Evolutionary conservation across 1,140 invertebrate genomes (phyloP).

Genomic region (Drosophila pruinosa): DNA sequence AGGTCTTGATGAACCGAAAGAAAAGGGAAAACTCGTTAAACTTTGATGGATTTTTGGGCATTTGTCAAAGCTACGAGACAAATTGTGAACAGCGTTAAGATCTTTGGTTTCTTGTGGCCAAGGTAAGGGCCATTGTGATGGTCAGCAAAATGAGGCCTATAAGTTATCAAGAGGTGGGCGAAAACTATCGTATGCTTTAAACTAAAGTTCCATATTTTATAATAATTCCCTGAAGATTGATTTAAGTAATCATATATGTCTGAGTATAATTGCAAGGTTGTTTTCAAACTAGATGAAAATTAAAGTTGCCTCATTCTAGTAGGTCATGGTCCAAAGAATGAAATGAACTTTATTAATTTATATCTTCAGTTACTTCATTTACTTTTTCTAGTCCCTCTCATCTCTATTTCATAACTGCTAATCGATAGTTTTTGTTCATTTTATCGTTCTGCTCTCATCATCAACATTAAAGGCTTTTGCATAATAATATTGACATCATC

Average conservation of each 20-base stretch:
- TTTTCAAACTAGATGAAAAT: no score
- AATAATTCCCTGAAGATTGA: no score
- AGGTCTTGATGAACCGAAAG: conserved; percentile 7
- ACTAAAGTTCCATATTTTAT: neutral
- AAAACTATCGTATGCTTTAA: conserved; percentile 1
- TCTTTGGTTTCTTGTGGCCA: neutral
- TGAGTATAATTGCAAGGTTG: no score
- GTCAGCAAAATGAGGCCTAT: neutral
- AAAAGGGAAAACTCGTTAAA: conserved; percentile 63
- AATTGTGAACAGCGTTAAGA: conserved; percentile 44
- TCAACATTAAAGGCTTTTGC: conserved; percentile 44
- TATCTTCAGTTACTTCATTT: neutral
- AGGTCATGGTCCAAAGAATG: no score
- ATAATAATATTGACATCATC: conserved; percentile 71
- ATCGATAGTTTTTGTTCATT: conserved; percentile 18
- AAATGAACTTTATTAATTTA: no score
- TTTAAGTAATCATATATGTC: no score
- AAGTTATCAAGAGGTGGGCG: neutral
- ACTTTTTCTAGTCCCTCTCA: neutral
- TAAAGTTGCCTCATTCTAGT: no score
- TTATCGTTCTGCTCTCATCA: conserved; percentile 10
- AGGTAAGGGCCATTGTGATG: conserved; percentile 9
- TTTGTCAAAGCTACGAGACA: conserved; percentile 61
- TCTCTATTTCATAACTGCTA: neutral
- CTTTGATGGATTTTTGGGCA: conserved; percentile 63